Evolutionary conservation across 2,797 vertebrate species (phyloP).

Genomic region (Anguilla marmorata): DNA sequence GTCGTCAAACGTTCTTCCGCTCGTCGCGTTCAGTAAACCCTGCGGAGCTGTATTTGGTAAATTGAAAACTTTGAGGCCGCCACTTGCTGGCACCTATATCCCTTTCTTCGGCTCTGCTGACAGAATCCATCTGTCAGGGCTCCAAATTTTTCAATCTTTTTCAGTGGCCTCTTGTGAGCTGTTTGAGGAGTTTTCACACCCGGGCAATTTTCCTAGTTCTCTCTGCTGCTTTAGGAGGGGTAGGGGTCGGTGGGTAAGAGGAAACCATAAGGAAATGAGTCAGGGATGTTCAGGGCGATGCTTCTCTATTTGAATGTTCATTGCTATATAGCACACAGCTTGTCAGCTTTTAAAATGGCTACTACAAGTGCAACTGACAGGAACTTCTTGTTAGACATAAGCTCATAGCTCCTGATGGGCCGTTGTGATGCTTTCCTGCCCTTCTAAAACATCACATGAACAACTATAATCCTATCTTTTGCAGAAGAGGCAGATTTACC

Average conservation of each 20-base stretch:
- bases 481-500: neutral
- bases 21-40: neutral
- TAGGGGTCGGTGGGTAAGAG: neutral
- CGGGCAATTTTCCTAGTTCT: neutral
- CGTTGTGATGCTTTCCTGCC: neutral
- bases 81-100: neutral
- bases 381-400: neutral
- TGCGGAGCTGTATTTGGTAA: neutral
- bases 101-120: neutral
- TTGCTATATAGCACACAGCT: neutral
- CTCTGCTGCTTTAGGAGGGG: neutral
- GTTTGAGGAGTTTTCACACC: conserved; percentile 15
- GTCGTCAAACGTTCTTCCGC: neutral
- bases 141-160: conserved; percentile 12
- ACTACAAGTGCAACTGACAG: neutral
- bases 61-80: neutral
- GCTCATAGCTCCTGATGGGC: neutral
- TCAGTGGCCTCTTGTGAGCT: neutral
- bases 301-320: neutral
- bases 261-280: neutral
- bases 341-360: neutral
- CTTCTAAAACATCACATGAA: neutral
- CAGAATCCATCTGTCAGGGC: neutral
- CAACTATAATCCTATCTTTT: neutral
- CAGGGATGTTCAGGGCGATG: neutral